Evolutionary conservation across 2,888 invertebrate genomes (phyloP), one percentile per base, ranked within the genome.

Genomic region (Tillus elongatus): DNA sequence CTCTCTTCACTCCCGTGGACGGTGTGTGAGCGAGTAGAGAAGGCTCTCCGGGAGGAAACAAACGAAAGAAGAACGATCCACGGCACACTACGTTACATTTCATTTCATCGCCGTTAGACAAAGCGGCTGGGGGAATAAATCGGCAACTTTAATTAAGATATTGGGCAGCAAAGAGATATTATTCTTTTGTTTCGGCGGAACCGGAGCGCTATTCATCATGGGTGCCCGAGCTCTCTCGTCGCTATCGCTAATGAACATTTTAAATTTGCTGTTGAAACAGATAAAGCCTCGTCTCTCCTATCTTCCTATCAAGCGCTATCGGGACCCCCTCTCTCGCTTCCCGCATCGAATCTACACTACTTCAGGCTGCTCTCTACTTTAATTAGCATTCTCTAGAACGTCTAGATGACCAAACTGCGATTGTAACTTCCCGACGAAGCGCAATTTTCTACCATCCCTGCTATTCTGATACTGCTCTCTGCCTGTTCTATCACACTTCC

Each of bases 101-200:
- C 60, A 58, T 61, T 57, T 58, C 56, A 52, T 55, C 55, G 55
- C 51, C 53, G 55, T 52, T 51, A 55, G 49, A 53, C 51, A 56
- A 55, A 55, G 54, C 53, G 51, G 50, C 50, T 49, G 38, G 33
- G 61, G 58, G 60, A 62, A 64, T 64, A 66, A 67, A 67, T 67
- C 64, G 65, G 65, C 62, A 61, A 66, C 55, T 67, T 67, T 67
- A 67, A 67, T 67, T 67, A 67, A 67, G 66, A 67, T 67, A 65
- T 65, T 64, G 64, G 63, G 56, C 63, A 60, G 57, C 54, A 38
- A 44, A 43, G 51, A 50, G 48, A 58, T 60, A 60, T 59, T 61
- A 63, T 62, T 63, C 64, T 64, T 65, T 64, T 64, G 64, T 65
- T 62, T 64, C 60, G 56, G 51, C 53, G 53, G 49, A 52, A 58